phyloP scores from a whole-genome alignment of 2,888 invertebrate species.

The Melanostoma scalare region DNA sequence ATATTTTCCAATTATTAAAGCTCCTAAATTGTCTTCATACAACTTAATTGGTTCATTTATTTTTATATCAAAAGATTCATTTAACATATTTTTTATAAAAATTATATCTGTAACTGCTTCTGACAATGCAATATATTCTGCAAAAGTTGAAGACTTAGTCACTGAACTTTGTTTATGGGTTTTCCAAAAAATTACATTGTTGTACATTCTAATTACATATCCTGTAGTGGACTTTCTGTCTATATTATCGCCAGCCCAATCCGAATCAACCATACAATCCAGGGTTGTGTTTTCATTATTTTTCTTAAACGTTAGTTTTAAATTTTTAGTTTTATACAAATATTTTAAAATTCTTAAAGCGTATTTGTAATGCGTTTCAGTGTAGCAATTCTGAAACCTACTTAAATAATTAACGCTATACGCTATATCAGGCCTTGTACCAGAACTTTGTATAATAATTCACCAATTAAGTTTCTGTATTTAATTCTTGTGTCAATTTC shows the following conservation, averaged over 20 bases:
- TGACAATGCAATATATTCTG: conserved; percentile 76
- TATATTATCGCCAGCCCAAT: conserved; percentile 77
- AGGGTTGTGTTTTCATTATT: conserved; percentile 55
- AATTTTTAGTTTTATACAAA: conserved; percentile 74
- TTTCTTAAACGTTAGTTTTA: conserved; percentile 73
- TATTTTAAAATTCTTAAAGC: conserved; percentile 77
- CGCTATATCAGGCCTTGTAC: conserved; percentile 27
- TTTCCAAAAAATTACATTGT: conserved; percentile 77
- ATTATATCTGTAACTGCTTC: conserved; percentile 74
- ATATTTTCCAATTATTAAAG: conserved; percentile 72
- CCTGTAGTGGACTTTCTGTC: conserved; percentile 75
- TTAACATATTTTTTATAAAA: too few relatives aligned
- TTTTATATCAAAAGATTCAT: too few relatives aligned
- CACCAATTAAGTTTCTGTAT: conserved; percentile 2
- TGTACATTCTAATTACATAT: conserved; percentile 77
- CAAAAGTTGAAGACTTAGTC: conserved; percentile 75
- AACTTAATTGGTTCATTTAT: conserved; percentile 73
- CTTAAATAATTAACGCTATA: conserved; percentile 72
- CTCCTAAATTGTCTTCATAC: conserved; percentile 75
- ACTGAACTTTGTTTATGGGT: conserved; percentile 76
- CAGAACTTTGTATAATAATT: conserved; percentile 6
- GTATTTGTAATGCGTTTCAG: conserved; percentile 74
- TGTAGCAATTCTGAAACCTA: conserved; percentile 77
- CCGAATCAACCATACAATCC: conserved; percentile 76
- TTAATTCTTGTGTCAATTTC: background rate